phyloP scores from a whole-genome alignment of 2,888 invertebrate genomes.

The Seira sanloemensis region DNA sequence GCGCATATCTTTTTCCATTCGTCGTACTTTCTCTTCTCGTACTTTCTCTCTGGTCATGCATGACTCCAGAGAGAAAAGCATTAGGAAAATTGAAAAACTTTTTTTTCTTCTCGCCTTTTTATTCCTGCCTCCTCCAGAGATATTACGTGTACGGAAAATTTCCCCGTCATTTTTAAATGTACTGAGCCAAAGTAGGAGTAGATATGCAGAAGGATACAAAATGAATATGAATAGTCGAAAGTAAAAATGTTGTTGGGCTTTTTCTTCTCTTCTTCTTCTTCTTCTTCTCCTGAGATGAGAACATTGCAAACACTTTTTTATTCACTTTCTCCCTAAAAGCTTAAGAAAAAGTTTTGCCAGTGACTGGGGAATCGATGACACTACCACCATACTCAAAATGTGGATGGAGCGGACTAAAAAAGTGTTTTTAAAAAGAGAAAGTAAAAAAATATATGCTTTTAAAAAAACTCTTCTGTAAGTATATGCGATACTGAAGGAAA shows the following conservation, averaged over 20 bases:
- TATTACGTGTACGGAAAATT: not conserved
- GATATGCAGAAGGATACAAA: not conserved
- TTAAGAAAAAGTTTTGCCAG: conserved; percentile 24
- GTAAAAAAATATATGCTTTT: too few relatives aligned
- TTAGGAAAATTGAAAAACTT: not conserved
- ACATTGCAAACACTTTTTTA: conserved; percentile 20
- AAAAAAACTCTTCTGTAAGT: too few relatives aligned
- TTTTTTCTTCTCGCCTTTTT: not conserved
- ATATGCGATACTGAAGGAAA: too few relatives aligned
- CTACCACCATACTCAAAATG: conserved; percentile 7
- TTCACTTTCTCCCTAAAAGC: not conserved
- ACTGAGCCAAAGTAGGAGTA: not conserved
- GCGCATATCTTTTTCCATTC: not conserved
- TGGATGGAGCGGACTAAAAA: not conserved
- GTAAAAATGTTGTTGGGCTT: not conserved
- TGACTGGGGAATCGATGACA: conserved; percentile 52
- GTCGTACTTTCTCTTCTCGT: not conserved
- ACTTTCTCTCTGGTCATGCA: not conserved
- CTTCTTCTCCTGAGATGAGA: conserved; percentile 2
- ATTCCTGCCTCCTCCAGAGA: too few relatives aligned
- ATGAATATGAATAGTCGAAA: not conserved
- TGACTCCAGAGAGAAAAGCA: not conserved
- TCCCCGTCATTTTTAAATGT: not conserved
- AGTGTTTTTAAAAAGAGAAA: not conserved
- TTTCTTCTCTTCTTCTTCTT: conserved; percentile 20